phyloP scores from a whole-genome alignment of 2,113 vertebrate genomes.

The Chamaea fasciata region DNA sequence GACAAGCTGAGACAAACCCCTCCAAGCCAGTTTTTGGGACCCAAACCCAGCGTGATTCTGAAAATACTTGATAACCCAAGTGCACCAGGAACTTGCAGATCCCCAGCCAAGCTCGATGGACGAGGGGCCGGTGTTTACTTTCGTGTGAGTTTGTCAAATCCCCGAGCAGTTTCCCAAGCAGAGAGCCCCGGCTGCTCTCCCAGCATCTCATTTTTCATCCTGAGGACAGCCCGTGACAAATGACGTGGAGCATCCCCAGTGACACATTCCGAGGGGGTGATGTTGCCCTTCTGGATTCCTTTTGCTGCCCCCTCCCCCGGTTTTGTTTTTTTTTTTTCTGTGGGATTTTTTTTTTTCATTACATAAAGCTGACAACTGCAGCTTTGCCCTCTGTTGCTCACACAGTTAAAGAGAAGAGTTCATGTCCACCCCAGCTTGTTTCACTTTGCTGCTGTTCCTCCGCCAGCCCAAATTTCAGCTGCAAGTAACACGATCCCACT shows the following conservation, averaged over 20 bases:
- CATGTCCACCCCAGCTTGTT: conserved; percentile 58
- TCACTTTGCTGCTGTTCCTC: conserved; percentile 53
- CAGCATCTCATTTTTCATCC: neutral
- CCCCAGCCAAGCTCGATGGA: neutral
- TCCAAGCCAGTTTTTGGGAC: fast-evolving
- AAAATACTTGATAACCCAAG: neutral
- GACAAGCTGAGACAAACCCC: neutral
- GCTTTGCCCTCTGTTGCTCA: neutral
- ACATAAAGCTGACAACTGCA: conserved; percentile 40
- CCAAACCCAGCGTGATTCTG: fast-evolving
- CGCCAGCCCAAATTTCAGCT: conserved; percentile 48
- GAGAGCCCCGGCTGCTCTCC: neutral
- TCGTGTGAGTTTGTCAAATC: neutral
- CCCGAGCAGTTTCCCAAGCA: neutral
- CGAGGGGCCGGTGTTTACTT: neutral
- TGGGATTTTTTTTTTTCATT: neutral
- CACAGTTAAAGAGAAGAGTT: conserved; percentile 31
- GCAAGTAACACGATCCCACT: conserved; percentile 57
- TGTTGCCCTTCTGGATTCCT: conserved; percentile 6
- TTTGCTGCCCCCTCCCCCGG: neutral
- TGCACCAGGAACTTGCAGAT: neutral
- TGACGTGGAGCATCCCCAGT: neutral
- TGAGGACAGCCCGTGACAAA: neutral
- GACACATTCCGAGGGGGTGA: conserved; percentile 14
- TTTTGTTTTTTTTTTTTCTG: neutral